These are phyloP conservation scores for Electrona antarctica DNA, from an alignment of 2,113 vertebrate genomes.

Conservation along the genomic window DNA sequence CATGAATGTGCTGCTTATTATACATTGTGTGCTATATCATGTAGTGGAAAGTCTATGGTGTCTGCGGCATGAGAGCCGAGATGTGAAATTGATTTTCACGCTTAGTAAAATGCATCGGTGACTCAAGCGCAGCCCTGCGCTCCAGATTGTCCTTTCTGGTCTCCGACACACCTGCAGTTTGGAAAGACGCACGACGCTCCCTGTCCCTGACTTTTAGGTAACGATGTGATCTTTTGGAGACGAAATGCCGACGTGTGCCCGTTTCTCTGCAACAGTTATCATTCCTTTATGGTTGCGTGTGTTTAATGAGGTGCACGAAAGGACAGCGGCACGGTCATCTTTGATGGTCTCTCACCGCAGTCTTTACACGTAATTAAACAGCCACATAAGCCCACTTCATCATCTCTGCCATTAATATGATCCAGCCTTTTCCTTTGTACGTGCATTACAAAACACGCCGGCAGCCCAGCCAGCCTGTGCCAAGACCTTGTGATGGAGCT, in stretches of 20 bases:
- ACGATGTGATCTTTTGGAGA: slow-evolving; percentile 47
- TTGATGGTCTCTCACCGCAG: slow-evolving; percentile 62
- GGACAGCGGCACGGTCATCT: slow-evolving; percentile 59
- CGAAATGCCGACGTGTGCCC: slow-evolving; percentile 41
- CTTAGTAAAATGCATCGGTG: slow-evolving; percentile 66
- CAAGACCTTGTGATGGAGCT: slow-evolving; percentile 50
- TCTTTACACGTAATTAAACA: slow-evolving; percentile 73
- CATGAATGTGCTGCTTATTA: slow-evolving; percentile 57
- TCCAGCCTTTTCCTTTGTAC: slow-evolving; percentile 30
- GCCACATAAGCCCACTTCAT: slow-evolving; percentile 63
- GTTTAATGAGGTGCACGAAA: slow-evolving; percentile 71
- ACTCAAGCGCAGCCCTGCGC: slow-evolving; percentile 19
- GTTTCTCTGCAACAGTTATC: slow-evolving; percentile 60
- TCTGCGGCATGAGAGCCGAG: slow-evolving; percentile 57
- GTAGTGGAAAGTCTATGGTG: slow-evolving; percentile 49
- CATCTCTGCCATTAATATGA: slow-evolving; percentile 44
- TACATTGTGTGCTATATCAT: slow-evolving; percentile 52
- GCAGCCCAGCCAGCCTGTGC: slow-evolving; percentile 15
- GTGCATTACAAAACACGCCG: slow-evolving; percentile 41
- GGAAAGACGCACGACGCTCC: slow-evolving; percentile 51
- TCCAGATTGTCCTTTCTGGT: slow-evolving; percentile 53
- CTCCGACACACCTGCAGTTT: slow-evolving; percentile 53
- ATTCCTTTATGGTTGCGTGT: slow-evolving; percentile 64
- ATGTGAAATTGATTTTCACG: slow-evolving; percentile 77
- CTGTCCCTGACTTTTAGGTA: slow-evolving; percentile 36